Conservation (phyloP, 2,797 vertebrate species). For the Sebastes aleutianus region DNA sequence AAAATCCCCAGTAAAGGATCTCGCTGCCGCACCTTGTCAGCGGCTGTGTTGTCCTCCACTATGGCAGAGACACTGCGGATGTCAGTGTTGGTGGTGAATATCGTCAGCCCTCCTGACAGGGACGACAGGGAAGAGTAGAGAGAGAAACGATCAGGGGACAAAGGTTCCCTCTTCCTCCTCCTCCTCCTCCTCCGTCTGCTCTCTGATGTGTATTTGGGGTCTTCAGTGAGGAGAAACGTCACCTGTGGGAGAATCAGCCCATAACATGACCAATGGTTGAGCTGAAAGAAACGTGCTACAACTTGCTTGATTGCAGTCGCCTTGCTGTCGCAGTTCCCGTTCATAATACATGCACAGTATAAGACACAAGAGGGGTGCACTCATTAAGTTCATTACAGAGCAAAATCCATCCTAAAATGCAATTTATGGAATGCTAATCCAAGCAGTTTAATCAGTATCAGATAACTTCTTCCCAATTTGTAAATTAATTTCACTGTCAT, state of each 20-base stretch:
- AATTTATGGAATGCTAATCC: neutral
- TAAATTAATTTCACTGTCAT: neutral
- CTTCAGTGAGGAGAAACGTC: constrained; percentile 89
- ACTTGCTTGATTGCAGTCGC: neutral
- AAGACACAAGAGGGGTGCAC: neutral
- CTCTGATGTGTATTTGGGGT: constrained; percentile 65
- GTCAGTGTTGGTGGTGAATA: constrained; percentile 87
- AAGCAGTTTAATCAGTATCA: no score
- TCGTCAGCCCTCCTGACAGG: constrained; percentile 87
- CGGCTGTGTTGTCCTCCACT: constrained; percentile 81
- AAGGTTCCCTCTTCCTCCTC: constrained; percentile 64
- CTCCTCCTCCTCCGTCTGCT: constrained; percentile 25
- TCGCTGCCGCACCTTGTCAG: constrained; percentile 71
- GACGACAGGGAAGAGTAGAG: constrained; percentile 84
- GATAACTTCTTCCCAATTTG: neutral
- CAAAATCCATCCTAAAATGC: neutral
- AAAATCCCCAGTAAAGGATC: neutral
- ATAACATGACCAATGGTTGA: neutral
- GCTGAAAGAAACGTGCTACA: neutral
- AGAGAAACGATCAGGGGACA: constrained; percentile 84
- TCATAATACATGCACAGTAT: neutral
- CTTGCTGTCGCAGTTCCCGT: neutral
- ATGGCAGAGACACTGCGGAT: constrained; percentile 83
- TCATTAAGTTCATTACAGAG: neutral
- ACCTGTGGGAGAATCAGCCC: constrained; percentile 72